phyloP scores from a whole-genome alignment of 2,888 invertebrate genomes.

The Frankliniella intonsa region DNA sequence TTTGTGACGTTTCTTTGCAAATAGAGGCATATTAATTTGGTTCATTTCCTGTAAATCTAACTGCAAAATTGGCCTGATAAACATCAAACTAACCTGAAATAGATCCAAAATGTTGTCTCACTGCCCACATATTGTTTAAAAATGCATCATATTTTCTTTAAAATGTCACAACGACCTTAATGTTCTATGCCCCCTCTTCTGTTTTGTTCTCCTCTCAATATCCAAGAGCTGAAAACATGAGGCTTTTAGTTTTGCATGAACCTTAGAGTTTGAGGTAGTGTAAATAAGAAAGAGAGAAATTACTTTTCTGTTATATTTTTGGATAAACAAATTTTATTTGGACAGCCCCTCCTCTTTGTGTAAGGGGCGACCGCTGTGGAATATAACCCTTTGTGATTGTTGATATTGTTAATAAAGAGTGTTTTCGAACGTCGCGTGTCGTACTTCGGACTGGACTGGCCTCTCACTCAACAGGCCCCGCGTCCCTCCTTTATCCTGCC shows the following conservation, averaged over 20 bases:
- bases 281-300: not conserved
- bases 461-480: no score
- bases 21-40: not conserved
- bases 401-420: constrained; percentile 24
- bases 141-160: no score
- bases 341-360: not conserved
- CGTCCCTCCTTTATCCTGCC: no score
- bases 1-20: not conserved
- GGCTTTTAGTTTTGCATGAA: constrained; percentile 6
- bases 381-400: constrained; percentile 9
- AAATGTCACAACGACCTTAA: no score
- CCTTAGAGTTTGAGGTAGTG: not conserved
- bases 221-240: not conserved
- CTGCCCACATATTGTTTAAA: no score
- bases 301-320: constrained; percentile 16
- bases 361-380: not conserved
- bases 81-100: no score
- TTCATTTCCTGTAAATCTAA: not conserved
- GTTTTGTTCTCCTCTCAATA: not conserved
- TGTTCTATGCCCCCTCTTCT: not conserved
- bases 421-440: not conserved
- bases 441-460: no score
- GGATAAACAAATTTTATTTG: constrained; percentile 3
- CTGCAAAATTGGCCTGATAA: no score
- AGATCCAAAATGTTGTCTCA: no score